phyloP scores from a whole-genome alignment of 2,113 vertebrate genomes.

The Cyprinodon variegatus region DNA sequence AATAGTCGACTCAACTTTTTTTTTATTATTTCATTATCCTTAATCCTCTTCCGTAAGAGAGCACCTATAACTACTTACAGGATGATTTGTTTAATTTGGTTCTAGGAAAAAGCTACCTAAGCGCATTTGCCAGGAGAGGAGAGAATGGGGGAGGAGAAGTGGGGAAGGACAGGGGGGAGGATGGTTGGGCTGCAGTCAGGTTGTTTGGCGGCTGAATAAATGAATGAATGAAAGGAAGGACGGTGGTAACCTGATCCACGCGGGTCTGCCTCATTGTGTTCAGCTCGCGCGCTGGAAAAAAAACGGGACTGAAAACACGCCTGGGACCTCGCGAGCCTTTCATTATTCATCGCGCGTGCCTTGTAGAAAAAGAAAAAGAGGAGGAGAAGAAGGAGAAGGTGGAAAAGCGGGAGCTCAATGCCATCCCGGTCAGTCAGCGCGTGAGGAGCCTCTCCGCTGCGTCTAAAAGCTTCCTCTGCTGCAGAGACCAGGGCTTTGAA shows the following conservation, averaged over 20 bases:
- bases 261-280: slow-evolving; percentile 68
- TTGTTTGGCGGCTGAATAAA: slow-evolving; percentile 72
- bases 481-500: neutral
- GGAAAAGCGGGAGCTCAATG: slow-evolving; percentile 51
- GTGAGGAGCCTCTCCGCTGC: slow-evolving; percentile 5
- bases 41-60: too few relatives aligned
- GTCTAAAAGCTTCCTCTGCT: neutral
- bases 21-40: too few relatives aligned
- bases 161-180: neutral
- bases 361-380: slow-evolving; percentile 1
- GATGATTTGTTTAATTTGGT: neutral
- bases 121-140: slow-evolving; percentile 28
- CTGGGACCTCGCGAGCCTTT: slow-evolving; percentile 70
- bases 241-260: slow-evolving; percentile 75
- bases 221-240: slow-evolving; percentile 56
- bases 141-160: neutral
- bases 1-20: too few relatives aligned
- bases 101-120: slow-evolving; percentile 38
- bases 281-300: slow-evolving; percentile 47
- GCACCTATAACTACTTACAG: neutral
- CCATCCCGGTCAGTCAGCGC: slow-evolving; percentile 45
- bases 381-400: neutral
- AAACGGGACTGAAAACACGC: slow-evolving; percentile 71
- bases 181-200: slow-evolving; percentile 42
- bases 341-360: slow-evolving; percentile 81